Evolutionary conservation across 2,113 vertebrate species (phyloP).

Genomic region (Thinocorus orbignyianus): DNA sequence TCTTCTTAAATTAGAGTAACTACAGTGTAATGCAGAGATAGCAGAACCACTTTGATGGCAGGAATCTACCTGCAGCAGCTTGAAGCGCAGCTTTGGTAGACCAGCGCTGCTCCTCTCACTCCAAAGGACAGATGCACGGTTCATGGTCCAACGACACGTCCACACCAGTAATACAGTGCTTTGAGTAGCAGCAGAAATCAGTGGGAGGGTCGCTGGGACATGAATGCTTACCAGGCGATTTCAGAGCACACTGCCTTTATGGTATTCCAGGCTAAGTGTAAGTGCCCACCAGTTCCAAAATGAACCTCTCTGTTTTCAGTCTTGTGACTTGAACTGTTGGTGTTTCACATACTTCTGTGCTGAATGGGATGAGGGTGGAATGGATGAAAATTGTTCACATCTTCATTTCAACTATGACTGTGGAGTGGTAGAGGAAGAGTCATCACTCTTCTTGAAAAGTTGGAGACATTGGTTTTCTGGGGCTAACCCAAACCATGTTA

Average conservation of each 20-base stretch:
- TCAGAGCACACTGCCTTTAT: not conserved
- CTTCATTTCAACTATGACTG: not conserved
- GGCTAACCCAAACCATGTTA: not conserved
- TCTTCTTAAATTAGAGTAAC: not conserved
- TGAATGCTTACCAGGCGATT: not conserved
- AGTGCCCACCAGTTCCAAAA: not conserved
- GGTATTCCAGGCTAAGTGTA: not conserved
- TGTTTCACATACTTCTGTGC: not conserved
- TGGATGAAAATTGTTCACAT: not conserved
- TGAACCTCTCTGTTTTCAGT: not conserved
- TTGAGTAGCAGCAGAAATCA: not conserved
- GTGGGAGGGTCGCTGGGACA: not conserved
- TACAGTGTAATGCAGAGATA: slow-evolving; percentile 11
- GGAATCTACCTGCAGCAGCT: not conserved
- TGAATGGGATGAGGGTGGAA: not conserved
- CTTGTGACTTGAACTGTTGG: not conserved
- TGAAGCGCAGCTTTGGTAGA: not conserved
- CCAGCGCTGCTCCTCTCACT: not conserved
- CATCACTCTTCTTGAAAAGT: not conserved
- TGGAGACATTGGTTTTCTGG: not conserved
- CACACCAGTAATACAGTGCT: not conserved
- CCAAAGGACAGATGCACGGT: not conserved
- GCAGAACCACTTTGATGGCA: not conserved
- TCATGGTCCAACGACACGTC: not conserved
- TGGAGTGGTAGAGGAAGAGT: not conserved